Evolutionary conservation across 2,888 invertebrate genomes (phyloP), one percentile per base, ranked within the genome.

Genomic region (Rhaphigaster nebulosa): DNA sequence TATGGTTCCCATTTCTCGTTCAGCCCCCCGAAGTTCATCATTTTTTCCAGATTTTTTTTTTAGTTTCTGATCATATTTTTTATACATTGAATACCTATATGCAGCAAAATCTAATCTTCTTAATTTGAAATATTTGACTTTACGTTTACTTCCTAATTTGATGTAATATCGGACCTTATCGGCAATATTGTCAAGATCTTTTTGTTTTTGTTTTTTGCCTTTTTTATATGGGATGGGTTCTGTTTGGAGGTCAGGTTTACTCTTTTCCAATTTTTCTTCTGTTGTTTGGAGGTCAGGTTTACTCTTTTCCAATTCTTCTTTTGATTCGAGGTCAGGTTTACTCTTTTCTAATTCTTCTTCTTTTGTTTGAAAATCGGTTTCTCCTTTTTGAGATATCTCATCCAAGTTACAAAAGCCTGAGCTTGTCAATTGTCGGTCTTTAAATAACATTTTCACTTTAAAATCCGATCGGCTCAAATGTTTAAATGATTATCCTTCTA

Each of bases 1-100:
- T 45, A 84, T 84, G 13, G 84, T 84, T 84, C n/a, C 45, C 84
- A 84, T 50, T 84, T 84, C 84, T 15, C n/a, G n/a, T 45, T 84
- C 45, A 4, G 45, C 41, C n/a, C 38, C 15, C 1, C 13, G 12
- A 18, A 70, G 70, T 29, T 70, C 26, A 29, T 12, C 18, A 6
- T 10, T 4, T 70, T 34, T 70, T 4, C 3, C 2, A 29, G 13
- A 4, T 12, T 29, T 70, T 29, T 70, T 70, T 34, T 12, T 1
- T 13, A 1, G 15, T 65, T 3, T 1, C 3, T 8, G n/a, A 10
- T 6, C 2, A 1, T 3, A 3, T 20, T 8, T 15, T 70, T 15
- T 34, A 2, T 34, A 3, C 13, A 26, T 76, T 23, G 18, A 38
- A 38, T 38, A 38, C 38, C 1, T 76, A 38, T 20, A 38, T 76